These are phyloP conservation scores for Liposcelis brunnea DNA, from an alignment of 2,888 invertebrate genomes.

Conservation along the genomic window DNA sequence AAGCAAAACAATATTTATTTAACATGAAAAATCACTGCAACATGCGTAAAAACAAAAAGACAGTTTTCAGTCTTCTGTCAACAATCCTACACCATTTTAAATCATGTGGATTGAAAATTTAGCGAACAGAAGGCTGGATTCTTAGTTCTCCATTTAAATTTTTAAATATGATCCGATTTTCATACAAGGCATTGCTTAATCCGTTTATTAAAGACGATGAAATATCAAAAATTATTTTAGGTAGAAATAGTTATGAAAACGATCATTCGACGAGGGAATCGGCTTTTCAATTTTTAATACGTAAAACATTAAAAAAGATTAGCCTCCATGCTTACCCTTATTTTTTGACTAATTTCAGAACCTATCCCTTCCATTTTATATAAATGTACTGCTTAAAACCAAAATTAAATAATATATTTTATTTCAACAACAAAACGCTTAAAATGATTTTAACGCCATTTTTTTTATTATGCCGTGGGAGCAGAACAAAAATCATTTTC, in stretches of 20 bases:
- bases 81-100: too few relatives aligned
- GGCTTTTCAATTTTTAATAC: conserved; percentile 10
- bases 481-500: neutral
- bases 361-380: conserved; percentile 57
- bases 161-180: too few relatives aligned
- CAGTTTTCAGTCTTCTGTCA: too few relatives aligned
- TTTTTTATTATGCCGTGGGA: neutral
- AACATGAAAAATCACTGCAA: conserved; percentile 12
- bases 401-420: neutral
- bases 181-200: too few relatives aligned
- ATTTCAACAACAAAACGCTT: conserved; percentile 1
- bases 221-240: too few relatives aligned
- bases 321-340: conserved; percentile 44
- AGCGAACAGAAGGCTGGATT: too few relatives aligned
- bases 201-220: too few relatives aligned
- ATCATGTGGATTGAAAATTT: too few relatives aligned
- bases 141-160: too few relatives aligned
- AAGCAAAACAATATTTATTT: conserved; percentile 11
- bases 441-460: neutral
- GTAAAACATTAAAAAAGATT: conserved; percentile 8
- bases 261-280: too few relatives aligned
- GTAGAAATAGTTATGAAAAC: too few relatives aligned
- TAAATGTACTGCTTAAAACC: neutral
- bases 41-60: too few relatives aligned
- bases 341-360: conserved; percentile 73